Base-by-base conservation (phyloP, 2,888 invertebrate species). In the Sminthurinus aureus region DNA sequence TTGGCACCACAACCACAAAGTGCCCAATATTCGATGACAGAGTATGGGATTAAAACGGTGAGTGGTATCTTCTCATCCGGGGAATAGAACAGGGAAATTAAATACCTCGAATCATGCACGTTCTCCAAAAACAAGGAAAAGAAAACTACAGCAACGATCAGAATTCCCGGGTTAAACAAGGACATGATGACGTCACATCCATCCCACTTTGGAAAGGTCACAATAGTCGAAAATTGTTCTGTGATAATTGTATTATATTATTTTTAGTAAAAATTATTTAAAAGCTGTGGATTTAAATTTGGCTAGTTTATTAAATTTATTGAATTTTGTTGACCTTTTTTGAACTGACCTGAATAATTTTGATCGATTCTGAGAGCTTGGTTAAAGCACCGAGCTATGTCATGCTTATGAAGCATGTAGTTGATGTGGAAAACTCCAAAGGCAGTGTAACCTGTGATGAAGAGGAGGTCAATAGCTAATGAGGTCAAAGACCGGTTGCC, bases 171-270 rank as follows among this genome's bases (percentile, higher is more conserved):
- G 24, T 71, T 71, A 24, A 71, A 71, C 3, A 22, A 9, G 9
- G 24, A 22, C 20, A 71, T 22, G 18, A 71, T 6, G 11, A 71
- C 24, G 71, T 71, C 71, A 71, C 71, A 71, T n/a, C 71, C 71
- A 22, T 71, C 71, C 24, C 22, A 11, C 22, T 22, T 20, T n/a
- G 71, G 71, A n/a, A n/a, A n/a, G 1, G 71, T 20, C 22, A 71
- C 6, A 20, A 9, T 22, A 4, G 71, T 11, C 9, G 22, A 3
- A 24, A 71, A 71, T 71, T 71, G 20, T 24, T 71, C 20, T 71
- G 71, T 9, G 12, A n/a, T 22, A 22, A 9, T 20, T 12, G 22
- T 9, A 58, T 66, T 66, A n/a, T n/a, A 66, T 4, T n/a, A n/a
- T n/a, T n/a, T 66, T 66, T 12, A 58, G 15, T 15, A 58, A 58